Conservation (phyloP, 2,113 vertebrate species). For the Casuarius casuarius region DNA sequence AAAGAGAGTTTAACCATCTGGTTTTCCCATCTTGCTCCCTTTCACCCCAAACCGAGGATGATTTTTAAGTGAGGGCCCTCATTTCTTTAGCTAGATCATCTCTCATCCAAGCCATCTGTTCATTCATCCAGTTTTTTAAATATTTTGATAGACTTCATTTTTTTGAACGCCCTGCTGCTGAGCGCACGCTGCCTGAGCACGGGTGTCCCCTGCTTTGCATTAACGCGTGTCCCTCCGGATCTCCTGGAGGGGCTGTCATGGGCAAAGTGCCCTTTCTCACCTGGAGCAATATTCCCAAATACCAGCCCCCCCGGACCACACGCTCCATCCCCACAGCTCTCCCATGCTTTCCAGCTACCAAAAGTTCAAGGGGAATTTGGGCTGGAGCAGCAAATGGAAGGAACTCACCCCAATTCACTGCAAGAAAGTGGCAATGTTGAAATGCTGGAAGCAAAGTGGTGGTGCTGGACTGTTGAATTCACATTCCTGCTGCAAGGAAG, state of each 20-base stretch:
- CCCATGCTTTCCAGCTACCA: neutral
- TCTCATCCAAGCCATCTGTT: constrained; percentile 27
- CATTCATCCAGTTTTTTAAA: neutral
- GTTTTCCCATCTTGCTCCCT: neutral
- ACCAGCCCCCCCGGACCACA: neutral
- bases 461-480: no score
- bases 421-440: neutral
- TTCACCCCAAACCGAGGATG: neutral
- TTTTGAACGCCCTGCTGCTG: neutral
- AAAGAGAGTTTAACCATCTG: neutral
- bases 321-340: neutral
- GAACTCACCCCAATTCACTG: neutral
- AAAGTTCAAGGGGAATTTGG: neutral
- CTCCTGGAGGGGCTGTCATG: neutral
- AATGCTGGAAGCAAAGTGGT: neutral
- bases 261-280: neutral
- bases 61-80: neutral
- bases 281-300: neutral
- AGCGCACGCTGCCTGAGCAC: neutral
- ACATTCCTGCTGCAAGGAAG: no score
- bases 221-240: neutral
- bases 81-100: neutral
- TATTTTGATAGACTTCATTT: constrained; percentile 17
- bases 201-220: neutral
- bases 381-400: neutral